Conservation (phyloP, 2,113 vertebrate species). For the Myodes glareolus region DNA sequence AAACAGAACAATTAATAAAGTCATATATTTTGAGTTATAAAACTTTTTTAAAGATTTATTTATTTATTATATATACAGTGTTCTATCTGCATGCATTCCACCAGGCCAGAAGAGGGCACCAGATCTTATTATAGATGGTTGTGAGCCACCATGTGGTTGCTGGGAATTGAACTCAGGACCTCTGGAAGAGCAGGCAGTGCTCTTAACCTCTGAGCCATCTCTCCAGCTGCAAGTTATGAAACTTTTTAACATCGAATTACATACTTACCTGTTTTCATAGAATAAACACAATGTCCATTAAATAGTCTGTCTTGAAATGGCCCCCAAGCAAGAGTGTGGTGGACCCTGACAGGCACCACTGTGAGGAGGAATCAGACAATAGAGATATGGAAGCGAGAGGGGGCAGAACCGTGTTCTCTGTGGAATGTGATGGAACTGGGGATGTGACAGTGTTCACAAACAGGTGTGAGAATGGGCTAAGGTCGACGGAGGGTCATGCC, state of each 20-base stretch:
- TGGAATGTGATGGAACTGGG: not conserved
- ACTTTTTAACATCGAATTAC: not conserved
- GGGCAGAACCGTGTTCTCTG: not conserved
- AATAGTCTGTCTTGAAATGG: not conserved
- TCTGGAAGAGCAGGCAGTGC: too few relatives aligned
- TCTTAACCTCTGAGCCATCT: too few relatives aligned
- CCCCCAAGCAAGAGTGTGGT: not conserved
- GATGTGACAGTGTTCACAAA: not conserved
- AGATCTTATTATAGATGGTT: too few relatives aligned
- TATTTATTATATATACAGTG: too few relatives aligned
- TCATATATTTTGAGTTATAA: not conserved
- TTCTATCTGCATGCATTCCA: too few relatives aligned
- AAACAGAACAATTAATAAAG: not conserved
- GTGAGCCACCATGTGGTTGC: too few relatives aligned
- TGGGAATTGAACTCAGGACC: too few relatives aligned
- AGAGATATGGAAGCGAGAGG: too few relatives aligned
- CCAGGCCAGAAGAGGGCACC: too few relatives aligned
- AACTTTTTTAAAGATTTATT: too few relatives aligned
- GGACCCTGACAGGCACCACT: not conserved
- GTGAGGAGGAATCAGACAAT: not conserved
- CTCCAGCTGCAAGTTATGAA: too few relatives aligned
- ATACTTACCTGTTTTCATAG: conserved; percentile 32
- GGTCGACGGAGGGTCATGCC: not conserved
- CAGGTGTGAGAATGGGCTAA: not conserved
- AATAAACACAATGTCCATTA: not conserved